Evolutionary conservation across 2,113 vertebrate species (phyloP).

Genomic region (Tetraodon nigroviridis): DNA sequence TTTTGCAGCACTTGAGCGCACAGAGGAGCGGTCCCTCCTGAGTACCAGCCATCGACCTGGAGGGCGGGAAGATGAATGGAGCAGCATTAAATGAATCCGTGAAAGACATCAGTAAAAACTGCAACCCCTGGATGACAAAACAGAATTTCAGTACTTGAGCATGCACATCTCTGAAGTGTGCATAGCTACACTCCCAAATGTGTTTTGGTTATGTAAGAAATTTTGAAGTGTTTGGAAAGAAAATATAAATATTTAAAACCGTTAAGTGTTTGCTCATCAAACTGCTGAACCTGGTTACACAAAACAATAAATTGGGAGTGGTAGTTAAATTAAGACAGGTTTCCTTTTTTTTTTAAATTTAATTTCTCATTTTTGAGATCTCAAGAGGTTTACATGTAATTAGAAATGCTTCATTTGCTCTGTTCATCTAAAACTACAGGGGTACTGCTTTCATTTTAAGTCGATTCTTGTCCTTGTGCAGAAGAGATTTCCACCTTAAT

Average conservation of each 20-base stretch:
- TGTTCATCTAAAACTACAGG: neutral
- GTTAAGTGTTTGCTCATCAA: slow-evolving; percentile 5
- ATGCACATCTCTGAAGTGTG: slow-evolving; percentile 18
- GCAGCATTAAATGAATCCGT: slow-evolving; percentile 24
- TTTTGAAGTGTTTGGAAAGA: slow-evolving; percentile 19
- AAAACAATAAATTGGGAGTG: neutral
- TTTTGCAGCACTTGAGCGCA: slow-evolving; percentile 37
- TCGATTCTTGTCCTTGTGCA: neutral
- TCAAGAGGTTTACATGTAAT: neutral
- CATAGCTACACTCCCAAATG: neutral
- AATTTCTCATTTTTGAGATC: neutral
- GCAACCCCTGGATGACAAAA: slow-evolving; percentile 27
- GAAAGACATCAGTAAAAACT: slow-evolving; percentile 17
- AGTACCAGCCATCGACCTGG: slow-evolving; percentile 24
- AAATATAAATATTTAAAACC: slow-evolving; percentile 10
- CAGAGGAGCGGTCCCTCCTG: slow-evolving; percentile 23
- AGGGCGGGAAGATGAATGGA: slow-evolving; percentile 20
- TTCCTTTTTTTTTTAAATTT: slow-evolving; percentile 2
- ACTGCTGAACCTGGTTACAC: slow-evolving; percentile 2
- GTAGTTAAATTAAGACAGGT: slow-evolving; percentile 5
- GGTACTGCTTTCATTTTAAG: neutral
- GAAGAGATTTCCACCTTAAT: neutral
- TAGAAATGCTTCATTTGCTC: neutral
- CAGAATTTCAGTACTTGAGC: slow-evolving; percentile 11
- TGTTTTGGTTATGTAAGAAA: slow-evolving; percentile 6